A percentile compares a stretch with the other conserved stretches of the same genome.
phyloP scores from a whole-genome alignment of 2,888 invertebrate species.

The Chaetogeoica ovagalla region DNA sequence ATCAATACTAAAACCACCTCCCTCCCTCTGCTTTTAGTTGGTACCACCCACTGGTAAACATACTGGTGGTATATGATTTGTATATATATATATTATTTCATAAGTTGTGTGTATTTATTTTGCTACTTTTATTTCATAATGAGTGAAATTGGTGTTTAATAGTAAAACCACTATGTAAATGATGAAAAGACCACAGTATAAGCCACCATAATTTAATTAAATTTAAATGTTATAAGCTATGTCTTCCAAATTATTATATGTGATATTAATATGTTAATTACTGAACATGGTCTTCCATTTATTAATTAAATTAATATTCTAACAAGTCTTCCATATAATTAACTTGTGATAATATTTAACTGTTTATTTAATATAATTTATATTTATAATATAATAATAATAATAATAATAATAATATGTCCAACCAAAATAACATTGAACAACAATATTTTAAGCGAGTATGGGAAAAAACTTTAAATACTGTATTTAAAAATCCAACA shows the following conservation, averaged over 20 bases:
- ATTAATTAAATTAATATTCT: constrained; percentile 11
- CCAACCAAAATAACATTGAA: constrained; percentile 29
- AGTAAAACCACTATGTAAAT: constrained; percentile 33
- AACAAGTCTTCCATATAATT: constrained; percentile 45
- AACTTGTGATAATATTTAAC: constrained; percentile 24
- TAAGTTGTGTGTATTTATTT: constrained; percentile 21
- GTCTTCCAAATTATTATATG: constrained; percentile 42
- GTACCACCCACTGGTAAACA: constrained; percentile 45
- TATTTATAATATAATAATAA: background rate
- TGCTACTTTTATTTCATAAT: constrained; percentile 4
- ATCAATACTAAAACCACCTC: constrained; percentile 42
- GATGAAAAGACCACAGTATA: constrained; percentile 37
- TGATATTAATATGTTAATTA: constrained; percentile 40
- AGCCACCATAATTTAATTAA: constrained; percentile 33
- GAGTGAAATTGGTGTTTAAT: constrained; percentile 1
- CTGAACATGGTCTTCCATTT: constrained; percentile 38
- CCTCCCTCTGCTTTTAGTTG: constrained; percentile 11
- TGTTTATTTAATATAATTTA: constrained; percentile 7
- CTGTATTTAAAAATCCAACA: constrained; percentile 33
- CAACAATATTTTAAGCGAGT: constrained; percentile 48
- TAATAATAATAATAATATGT: constrained; percentile 16
- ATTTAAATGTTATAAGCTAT: constrained; percentile 11
- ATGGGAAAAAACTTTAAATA: constrained; percentile 42
- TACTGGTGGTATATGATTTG: constrained; percentile 25
- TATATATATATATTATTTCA: background rate